Percentiles rank a stretch among this genome's conserved stretches.
Evolutionary conservation across 2,113 vertebrate species (phyloP).

Genomic region (Hemiscyllium ocellatum): DNA sequence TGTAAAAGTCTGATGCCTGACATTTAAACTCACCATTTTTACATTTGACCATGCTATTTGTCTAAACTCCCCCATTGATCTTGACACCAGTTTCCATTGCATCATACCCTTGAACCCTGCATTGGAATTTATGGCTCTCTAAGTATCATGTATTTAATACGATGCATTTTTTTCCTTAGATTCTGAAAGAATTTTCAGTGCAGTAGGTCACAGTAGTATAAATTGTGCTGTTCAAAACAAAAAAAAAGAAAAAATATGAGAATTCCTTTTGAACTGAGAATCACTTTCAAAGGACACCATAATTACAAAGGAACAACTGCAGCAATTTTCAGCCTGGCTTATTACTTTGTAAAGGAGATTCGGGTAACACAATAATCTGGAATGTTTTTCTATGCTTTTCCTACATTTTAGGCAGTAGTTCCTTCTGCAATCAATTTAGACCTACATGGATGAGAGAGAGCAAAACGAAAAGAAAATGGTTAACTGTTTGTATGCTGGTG

Average conservation of each 20-base stretch:
- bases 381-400: not conserved
- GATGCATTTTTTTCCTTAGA: not conserved
- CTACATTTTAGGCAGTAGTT: not conserved
- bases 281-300: not conserved
- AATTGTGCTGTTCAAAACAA: not conserved
- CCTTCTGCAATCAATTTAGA: not conserved
- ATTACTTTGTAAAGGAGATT: not conserved
- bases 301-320: not conserved
- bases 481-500: not conserved
- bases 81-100: slow-evolving; percentile 4
- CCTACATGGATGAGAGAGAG: not conserved
- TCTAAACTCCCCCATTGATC: not conserved
- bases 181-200: not conserved
- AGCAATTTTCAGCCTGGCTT: not conserved
- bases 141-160: not conserved
- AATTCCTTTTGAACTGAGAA: not conserved
- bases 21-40: slow-evolving; percentile 18
- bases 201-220: not conserved
- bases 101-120: not conserved
- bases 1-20: slow-evolving; percentile 14
- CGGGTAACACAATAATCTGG: not conserved
- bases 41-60: not conserved
- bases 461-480: not conserved
- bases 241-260: not conserved
- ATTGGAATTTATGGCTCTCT: slow-evolving; percentile 9